Conservation (phyloP, 1,140 invertebrate genomes). For the Holcopasites calliopsidis region DNA sequence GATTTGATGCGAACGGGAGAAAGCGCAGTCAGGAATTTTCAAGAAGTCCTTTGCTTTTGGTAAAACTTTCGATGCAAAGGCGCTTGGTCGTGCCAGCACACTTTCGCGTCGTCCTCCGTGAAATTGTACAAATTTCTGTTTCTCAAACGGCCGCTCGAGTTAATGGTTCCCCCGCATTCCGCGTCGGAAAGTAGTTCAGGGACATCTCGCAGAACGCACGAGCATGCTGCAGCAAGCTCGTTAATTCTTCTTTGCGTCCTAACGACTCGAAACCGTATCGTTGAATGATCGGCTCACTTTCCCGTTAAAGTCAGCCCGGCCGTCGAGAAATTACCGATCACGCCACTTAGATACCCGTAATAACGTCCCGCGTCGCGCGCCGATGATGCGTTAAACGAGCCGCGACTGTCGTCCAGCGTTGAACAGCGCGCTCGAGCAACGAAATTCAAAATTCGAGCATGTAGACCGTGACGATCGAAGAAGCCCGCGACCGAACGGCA, state of each 20-base stretch:
- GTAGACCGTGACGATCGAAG: constrained; percentile 34
- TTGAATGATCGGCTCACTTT: not conserved
- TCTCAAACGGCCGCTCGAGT: not conserved
- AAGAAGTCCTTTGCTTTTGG: no score
- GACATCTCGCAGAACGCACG: constrained; percentile 3
- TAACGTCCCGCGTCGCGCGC: not conserved
- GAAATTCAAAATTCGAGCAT: constrained; percentile 18
- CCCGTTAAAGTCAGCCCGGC: not conserved
- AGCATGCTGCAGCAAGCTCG: not conserved
- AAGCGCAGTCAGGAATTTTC: no score
- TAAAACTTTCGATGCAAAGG: no score
- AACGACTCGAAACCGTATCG: constrained; percentile 22
- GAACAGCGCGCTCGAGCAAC: not conserved
- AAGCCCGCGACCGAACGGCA: not conserved
- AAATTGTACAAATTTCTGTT: not conserved
- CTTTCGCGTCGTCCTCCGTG: not conserved
- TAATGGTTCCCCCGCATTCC: not conserved
- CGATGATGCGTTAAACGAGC: not conserved
- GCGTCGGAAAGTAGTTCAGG: constrained; percentile 39
- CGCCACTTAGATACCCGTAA: not conserved
- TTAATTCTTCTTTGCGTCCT: not conserved
- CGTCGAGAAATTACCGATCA: not conserved
- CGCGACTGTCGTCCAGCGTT: not conserved
- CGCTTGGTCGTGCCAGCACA: not conserved
- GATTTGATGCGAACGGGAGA: no score